Evolutionary conservation across 2,888 invertebrate genomes (phyloP).

Genomic region (Nemapogon koenigi): DNA sequence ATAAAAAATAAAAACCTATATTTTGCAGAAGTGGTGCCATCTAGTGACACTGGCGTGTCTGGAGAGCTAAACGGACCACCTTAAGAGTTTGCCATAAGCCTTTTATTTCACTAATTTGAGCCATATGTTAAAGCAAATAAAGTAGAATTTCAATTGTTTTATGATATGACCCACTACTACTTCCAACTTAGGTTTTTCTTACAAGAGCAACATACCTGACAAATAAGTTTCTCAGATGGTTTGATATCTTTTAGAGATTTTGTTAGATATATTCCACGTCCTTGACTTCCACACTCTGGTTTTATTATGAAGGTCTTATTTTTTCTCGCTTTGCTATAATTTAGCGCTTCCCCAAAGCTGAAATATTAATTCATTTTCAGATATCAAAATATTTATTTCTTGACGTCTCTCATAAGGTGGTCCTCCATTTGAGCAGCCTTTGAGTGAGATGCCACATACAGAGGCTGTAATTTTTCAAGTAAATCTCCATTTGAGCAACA

Average conservation of each 20-base stretch:
- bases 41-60: too few relatives aligned
- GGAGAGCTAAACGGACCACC: too few relatives aligned
- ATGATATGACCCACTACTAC: too few relatives aligned
- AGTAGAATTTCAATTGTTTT: too few relatives aligned
- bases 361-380: conserved; percentile 14
- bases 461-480: background rate
- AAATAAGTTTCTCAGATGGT: conserved; percentile 83
- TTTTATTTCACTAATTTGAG: too few relatives aligned
- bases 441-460: background rate
- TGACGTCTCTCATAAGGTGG: too few relatives aligned
- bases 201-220: conserved; percentile 74
- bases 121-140: too few relatives aligned
- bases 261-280: conserved; percentile 87
- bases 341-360: conserved; percentile 76
- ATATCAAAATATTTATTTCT: conserved; percentile 7
- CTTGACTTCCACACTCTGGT: conserved; percentile 91
- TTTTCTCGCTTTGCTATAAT: conserved; percentile 72
- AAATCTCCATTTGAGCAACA: background rate
- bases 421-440: too few relatives aligned
- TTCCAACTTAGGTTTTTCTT: too few relatives aligned
- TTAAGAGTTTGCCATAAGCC: too few relatives aligned
- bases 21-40: too few relatives aligned
- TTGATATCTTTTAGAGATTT: conserved; percentile 81
- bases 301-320: conserved; percentile 87
- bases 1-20: too few relatives aligned